phyloP scores from a whole-genome alignment of 2,888 invertebrate species.

The Brachyopa scutellaris region DNA sequence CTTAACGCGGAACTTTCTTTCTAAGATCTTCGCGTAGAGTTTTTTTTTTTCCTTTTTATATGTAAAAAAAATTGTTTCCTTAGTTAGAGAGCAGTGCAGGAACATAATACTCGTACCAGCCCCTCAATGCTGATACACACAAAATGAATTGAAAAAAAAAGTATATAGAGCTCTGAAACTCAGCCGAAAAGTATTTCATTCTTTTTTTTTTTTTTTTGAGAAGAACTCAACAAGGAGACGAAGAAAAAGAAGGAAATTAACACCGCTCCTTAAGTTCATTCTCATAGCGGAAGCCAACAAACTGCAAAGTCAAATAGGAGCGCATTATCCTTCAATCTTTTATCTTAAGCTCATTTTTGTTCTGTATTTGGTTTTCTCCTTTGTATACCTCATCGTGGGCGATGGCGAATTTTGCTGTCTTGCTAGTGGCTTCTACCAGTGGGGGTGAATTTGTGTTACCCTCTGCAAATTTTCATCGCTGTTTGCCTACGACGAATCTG shows the following conservation, averaged over 20 bases:
- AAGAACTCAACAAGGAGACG: slow-evolving; percentile 8
- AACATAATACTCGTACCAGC: not conserved
- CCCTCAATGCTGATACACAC: not conserved
- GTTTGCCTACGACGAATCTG: slow-evolving; percentile 44
- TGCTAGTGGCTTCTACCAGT: slow-evolving; percentile 5
- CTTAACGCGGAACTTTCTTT: slow-evolving; percentile 44
- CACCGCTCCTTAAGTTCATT: slow-evolving; percentile 47
- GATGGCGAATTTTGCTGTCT: slow-evolving; percentile 16
- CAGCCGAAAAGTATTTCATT: not conserved
- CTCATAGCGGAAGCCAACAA: slow-evolving; percentile 68
- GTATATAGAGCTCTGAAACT: slow-evolving; percentile 14
- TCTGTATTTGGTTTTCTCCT: slow-evolving; percentile 44
- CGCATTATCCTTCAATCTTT: slow-evolving; percentile 66
- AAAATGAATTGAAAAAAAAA: slow-evolving; percentile 4
- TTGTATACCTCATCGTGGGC: slow-evolving; percentile 1
- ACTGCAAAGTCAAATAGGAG: slow-evolving; percentile 69
- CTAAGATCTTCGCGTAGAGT: slow-evolving; percentile 42
- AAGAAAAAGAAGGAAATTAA: slow-evolving; percentile 35
- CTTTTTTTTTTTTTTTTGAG: not conserved
- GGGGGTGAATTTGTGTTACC: slow-evolving; percentile 3
- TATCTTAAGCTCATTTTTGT: slow-evolving; percentile 63
- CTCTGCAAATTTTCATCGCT: slow-evolving; percentile 40
- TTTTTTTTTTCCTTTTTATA: slow-evolving; percentile 10
- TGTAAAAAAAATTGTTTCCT: slow-evolving; percentile 1
- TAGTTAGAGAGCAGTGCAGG: not conserved